A percentile compares a stretch with the other conserved stretches of the same genome.
phyloP scores from a whole-genome alignment of 2,888 invertebrate species.

The Acanthopleura granulata region DNA sequence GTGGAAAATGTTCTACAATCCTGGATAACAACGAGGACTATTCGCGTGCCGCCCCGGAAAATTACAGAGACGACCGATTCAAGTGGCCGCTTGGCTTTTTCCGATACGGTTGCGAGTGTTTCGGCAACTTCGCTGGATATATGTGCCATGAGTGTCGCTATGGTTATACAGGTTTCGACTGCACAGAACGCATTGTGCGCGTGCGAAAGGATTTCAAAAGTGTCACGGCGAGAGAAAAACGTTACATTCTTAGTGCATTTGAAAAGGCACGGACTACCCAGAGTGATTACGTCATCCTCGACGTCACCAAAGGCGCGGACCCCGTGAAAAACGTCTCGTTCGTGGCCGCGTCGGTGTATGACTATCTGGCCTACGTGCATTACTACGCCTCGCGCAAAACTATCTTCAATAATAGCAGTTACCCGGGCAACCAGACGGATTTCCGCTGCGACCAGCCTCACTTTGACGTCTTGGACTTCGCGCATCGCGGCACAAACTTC shows the following conservation, averaged over 20 bases:
- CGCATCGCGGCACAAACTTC: conserved; percentile 3
- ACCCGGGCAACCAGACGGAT: background rate
- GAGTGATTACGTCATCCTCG: conserved; percentile 14
- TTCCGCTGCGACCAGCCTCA: background rate
- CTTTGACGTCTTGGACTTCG: background rate
- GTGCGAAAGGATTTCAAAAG: background rate
- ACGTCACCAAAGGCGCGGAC: conserved; percentile 7
- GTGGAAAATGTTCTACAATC: background rate
- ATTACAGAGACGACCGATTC: conserved; percentile 11
- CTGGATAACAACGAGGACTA: conserved; percentile 15
- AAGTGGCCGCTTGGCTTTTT: background rate
- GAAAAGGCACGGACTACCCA: background rate
- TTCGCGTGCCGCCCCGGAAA: background rate
- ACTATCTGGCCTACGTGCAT: conserved; percentile 9
- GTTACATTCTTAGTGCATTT: background rate
- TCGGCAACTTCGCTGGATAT: conserved; percentile 17
- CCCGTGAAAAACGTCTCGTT: background rate
- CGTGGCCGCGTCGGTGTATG: conserved; percentile 7
- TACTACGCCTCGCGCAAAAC: conserved; percentile 19
- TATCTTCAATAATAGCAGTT: background rate
- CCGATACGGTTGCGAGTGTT: conserved; percentile 9
- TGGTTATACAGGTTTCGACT: background rate
- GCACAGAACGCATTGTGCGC: background rate
- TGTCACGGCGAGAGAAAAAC: background rate
- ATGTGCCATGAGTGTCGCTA: conserved; percentile 13